Conservation (phyloP, 2,113 vertebrate genomes). For the Polypterus bichir region DNA sequence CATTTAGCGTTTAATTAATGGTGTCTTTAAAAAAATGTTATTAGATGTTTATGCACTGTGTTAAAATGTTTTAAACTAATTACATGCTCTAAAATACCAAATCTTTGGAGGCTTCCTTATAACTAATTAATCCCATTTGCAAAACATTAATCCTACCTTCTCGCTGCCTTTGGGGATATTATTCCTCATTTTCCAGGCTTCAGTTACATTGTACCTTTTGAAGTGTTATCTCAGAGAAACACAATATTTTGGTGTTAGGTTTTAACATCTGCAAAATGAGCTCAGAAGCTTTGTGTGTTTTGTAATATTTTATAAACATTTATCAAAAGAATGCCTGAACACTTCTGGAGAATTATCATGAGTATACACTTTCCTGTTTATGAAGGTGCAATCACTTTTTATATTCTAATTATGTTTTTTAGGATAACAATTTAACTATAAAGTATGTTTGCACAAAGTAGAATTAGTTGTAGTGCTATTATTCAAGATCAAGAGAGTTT, state of each 20-base stretch:
- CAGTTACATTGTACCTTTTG: slow-evolving; percentile 14
- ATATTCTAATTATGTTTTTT: not conserved
- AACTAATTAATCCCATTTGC: slow-evolving; percentile 23
- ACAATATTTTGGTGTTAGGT: slow-evolving; percentile 8
- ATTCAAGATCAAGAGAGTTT: no score
- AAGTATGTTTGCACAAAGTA: no score
- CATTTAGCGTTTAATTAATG: slow-evolving; percentile 9
- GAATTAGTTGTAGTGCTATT: no score
- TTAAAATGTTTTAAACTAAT: slow-evolving; percentile 16
- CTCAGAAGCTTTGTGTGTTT: not conserved
- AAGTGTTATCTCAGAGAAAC: slow-evolving; percentile 17
- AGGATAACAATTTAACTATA: not conserved
- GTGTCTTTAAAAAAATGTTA: slow-evolving; percentile 7
- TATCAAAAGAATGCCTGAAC: not conserved
- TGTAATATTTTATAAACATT: not conserved
- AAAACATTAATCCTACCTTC: slow-evolving; percentile 18
- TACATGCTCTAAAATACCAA: slow-evolving; percentile 9
- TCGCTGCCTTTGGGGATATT: slow-evolving; percentile 9
- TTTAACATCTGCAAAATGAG: not conserved
- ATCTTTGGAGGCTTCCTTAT: slow-evolving; percentile 8
- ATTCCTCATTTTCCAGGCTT: slow-evolving; percentile 11
- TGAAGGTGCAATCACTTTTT: not conserved
- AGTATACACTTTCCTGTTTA: not conserved
- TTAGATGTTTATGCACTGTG: slow-evolving; percentile 17
- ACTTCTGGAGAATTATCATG: slow-evolving; percentile 1